phyloP scores from a whole-genome alignment of 2,113 vertebrate genomes.

The Synodontis membranacea region DNA sequence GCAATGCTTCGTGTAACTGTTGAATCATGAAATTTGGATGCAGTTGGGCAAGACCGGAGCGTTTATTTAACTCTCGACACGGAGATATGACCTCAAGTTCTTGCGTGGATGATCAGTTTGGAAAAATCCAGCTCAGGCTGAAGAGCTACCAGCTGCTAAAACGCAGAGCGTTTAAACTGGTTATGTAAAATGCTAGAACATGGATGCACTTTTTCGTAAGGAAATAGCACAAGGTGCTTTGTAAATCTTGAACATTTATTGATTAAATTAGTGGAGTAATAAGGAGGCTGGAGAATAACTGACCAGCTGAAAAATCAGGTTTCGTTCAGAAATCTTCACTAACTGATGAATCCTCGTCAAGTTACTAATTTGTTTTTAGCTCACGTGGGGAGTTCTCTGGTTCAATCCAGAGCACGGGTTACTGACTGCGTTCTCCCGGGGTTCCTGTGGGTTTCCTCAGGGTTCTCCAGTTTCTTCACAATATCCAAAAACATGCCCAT shows the following conservation, averaged over 20 bases:
- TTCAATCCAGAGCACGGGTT: background rate
- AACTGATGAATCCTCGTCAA: too few species aligned
- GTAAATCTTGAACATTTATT: background rate
- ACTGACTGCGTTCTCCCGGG: background rate
- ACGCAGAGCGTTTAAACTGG: background rate
- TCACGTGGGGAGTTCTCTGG: background rate
- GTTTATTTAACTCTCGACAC: background rate
- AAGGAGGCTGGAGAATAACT: background rate
- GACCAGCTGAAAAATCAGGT: background rate
- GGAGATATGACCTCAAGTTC: background rate
- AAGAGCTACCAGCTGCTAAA: background rate
- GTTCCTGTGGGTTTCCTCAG: background rate
- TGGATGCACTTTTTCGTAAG: background rate
- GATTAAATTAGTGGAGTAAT: background rate
- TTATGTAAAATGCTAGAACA: too few species aligned
- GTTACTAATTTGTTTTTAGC: background rate
- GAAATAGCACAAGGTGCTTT: background rate
- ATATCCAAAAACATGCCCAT: background rate
- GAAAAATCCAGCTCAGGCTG: background rate
- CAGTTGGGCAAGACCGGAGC: slow-evolving; percentile 7
- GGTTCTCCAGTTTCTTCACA: background rate
- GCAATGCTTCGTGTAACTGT: slow-evolving; percentile 1
- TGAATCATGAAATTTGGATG: background rate
- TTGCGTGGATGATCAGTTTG: background rate
- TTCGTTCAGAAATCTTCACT: background rate